Evolutionary conservation across 2,797 vertebrate species (phyloP).

Genomic region (Leucoraja ocellata): DNA sequence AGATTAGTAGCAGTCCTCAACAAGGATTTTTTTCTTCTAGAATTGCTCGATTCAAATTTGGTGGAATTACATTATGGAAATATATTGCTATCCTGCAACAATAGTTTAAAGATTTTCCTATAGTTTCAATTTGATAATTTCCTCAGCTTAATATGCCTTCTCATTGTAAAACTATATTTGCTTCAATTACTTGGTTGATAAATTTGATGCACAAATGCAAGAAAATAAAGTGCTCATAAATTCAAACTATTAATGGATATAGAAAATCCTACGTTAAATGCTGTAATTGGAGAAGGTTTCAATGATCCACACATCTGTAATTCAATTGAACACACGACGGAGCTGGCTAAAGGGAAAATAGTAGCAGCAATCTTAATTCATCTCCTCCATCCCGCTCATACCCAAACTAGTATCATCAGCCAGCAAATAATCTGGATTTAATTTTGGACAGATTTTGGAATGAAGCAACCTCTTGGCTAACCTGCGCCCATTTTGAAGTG

Average conservation of each 20-base stretch:
- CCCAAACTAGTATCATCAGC: neutral
- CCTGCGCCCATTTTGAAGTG: neutral
- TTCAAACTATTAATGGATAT: too few relatives aligned
- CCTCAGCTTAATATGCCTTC: too few relatives aligned
- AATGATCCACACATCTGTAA: neutral
- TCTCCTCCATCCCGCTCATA: neutral
- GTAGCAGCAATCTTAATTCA: neutral
- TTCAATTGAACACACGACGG: neutral
- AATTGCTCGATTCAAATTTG: too few relatives aligned
- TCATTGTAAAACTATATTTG: too few relatives aligned
- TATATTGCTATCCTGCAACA: neutral
- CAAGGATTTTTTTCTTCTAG: neutral
- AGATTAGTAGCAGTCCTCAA: neutral
- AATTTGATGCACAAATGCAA: too few relatives aligned
- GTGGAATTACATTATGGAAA: neutral
- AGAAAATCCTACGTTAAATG: too few relatives aligned
- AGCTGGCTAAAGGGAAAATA: neutral
- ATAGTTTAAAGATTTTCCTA: neutral
- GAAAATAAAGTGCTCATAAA: too few relatives aligned
- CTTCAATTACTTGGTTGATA: too few relatives aligned
- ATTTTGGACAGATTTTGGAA: neutral
- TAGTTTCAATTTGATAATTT: too few relatives aligned
- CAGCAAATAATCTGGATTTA: neutral
- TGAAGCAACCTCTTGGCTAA: neutral
- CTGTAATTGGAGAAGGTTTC: neutral